Evolutionary conservation across 2,888 invertebrate genomes (phyloP), one percentile per base, ranked within the genome.

Genomic region (Platerodrilus igneus): DNA sequence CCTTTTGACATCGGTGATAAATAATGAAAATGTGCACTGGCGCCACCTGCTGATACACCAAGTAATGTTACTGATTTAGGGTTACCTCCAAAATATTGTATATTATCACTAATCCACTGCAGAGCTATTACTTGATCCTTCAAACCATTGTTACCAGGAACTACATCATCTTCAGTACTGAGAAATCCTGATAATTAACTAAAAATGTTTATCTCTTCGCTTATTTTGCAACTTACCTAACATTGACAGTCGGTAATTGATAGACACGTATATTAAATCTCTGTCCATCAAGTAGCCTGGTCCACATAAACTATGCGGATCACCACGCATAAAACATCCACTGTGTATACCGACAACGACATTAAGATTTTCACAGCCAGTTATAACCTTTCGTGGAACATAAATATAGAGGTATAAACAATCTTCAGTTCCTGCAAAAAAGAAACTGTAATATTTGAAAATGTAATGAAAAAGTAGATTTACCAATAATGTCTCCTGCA

Each of bases 331-430:
- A 46, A 69, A 72, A n/a, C 63, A 69, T 8, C 73, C 72, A 7
- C 72, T 70, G 42, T 73, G 73, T 30, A 73, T 66, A 45, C 66
- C 68, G 2, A 72, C 63, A 18, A 73, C 54, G 0, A 73, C 73
- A 20, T 71, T 68, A 26, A 68, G 47, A 22, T 61, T 55, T 36
- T 55, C 57, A 18, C 69, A 65, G 1, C 66, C 57, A 3, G 53
- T 62, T 37, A 69, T 62, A 17, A 66, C 63, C 63, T 66, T n/a
- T 62, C 59, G 11, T 0, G 83, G 79, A 0, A 78, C 76, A 53
- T 75, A 74, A 0, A 83, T 72, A 59, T 79, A 81, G 2, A 80
- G 45, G 50, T 73, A 81, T 0, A 83, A 65, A 45, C 83, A 83
- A 63, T 83, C 79, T 63, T 83, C 83, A 43, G 68, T 69, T n/a